phyloP scores from a whole-genome alignment of 2,113 vertebrate genomes.

The Theristicus caerulescens region DNA sequence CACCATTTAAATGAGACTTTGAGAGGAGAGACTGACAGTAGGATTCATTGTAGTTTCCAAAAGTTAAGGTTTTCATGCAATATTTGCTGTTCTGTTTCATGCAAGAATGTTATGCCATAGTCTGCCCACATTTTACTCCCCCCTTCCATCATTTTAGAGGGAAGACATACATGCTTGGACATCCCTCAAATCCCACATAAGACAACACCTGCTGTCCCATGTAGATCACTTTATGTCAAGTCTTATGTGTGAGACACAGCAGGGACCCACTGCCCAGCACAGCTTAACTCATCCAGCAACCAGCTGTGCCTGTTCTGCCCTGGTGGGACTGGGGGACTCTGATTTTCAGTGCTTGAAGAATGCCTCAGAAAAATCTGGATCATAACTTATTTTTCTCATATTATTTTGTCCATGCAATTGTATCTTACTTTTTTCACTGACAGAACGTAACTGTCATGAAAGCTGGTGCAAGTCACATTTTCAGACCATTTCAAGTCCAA shows the following conservation, averaged over 20 bases:
- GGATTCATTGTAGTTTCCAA: not conserved
- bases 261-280: not conserved
- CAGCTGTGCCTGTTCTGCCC: not conserved
- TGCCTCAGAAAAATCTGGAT: not conserved
- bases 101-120: not conserved
- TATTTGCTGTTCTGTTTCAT: not conserved
- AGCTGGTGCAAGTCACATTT: slow-evolving; percentile 20
- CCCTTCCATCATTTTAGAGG: not conserved
- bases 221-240: not conserved
- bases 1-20: not conserved
- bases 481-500: not conserved
- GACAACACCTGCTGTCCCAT: not conserved
- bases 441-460: not conserved
- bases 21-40: not conserved
- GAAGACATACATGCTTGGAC: not conserved
- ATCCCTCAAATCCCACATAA: not conserved
- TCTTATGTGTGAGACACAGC: not conserved
- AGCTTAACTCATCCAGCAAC: not conserved
- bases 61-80: not conserved
- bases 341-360: not conserved
- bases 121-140: not conserved
- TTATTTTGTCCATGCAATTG: not conserved
- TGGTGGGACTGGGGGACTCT: not conserved
- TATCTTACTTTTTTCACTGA: not conserved
- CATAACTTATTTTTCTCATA: not conserved